A percentile compares a stretch with the other conserved stretches of the same genome.
Evolutionary conservation across 2,888 invertebrate genomes (phyloP).

Genomic region (Polydrusus tereticollis): DNA sequence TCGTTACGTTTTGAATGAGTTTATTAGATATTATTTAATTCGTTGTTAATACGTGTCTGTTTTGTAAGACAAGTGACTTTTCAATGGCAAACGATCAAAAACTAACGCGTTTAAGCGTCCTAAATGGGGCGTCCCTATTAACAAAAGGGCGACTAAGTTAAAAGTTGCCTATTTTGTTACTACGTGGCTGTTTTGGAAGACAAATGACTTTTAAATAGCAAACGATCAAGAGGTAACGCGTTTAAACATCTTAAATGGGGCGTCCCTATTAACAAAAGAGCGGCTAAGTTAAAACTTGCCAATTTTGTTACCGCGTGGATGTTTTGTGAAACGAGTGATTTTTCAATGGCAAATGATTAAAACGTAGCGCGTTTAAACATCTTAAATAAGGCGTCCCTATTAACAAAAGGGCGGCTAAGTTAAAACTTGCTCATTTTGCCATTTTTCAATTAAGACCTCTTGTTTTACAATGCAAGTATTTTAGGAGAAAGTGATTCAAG

Average conservation of each 20-base stretch:
- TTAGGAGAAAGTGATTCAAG: neutral
- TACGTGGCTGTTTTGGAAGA: slow-evolving; percentile 1
- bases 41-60: slow-evolving; percentile 14
- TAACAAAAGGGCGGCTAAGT: neutral
- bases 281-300: neutral
- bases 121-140: neutral
- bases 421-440: neutral
- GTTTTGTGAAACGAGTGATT: neutral
- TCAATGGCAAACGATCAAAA: too few relatives aligned
- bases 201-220: neutral
- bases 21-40: slow-evolving; percentile 38
- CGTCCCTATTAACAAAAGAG: neutral
- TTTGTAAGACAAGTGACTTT: neutral
- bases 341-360: too few relatives aligned
- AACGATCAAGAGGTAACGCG: too few relatives aligned
- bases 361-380: too few relatives aligned
- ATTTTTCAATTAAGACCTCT: neutral
- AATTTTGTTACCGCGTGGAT: slow-evolving; percentile 12
- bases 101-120: too few relatives aligned
- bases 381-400: neutral
- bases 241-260: too few relatives aligned
- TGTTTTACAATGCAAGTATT: slow-evolving; percentile 1
- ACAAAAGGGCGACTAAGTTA: neutral
- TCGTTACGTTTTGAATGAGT: slow-evolving; percentile 48
- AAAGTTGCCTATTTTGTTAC: slow-evolving; percentile 4